These are phyloP conservation scores for Athalia rosae DNA, from an alignment of 2,888 invertebrate species.

Conservation along the genomic window DNA sequence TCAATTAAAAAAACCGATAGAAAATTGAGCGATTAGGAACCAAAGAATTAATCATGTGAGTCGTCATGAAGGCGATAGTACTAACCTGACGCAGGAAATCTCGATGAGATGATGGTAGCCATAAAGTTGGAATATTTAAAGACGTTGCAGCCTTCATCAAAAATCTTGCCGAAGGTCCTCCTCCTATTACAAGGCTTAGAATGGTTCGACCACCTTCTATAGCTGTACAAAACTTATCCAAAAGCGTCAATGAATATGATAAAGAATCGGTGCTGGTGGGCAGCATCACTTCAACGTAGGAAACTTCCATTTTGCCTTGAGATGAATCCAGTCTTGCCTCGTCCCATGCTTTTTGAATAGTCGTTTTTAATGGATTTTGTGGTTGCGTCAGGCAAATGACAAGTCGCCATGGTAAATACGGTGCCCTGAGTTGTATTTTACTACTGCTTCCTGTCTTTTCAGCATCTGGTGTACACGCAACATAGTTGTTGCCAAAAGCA, in stretches of 20 bases:
- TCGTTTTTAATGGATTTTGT: conserved; percentile 62
- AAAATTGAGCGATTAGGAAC: neutral
- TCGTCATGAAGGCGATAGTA: conserved; percentile 4
- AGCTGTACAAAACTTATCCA: conserved; percentile 69
- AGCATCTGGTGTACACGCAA: conserved; percentile 56
- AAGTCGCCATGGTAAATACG: conserved; percentile 64
- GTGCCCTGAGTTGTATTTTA: conserved; percentile 57
- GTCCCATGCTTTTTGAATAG: conserved; percentile 70
- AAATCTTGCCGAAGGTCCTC: conserved; percentile 69
- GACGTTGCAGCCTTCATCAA: conserved; percentile 68
- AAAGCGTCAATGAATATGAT: conserved; percentile 63
- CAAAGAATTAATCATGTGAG: conserved; percentile 9
- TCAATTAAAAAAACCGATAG: neutral
- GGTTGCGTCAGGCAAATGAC: conserved; percentile 68
- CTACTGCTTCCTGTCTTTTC: conserved; percentile 61
- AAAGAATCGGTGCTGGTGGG: conserved; percentile 62
- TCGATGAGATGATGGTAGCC: conserved; percentile 70
- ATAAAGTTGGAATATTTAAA: conserved; percentile 68
- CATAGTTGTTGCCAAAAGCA: conserved; percentile 54
- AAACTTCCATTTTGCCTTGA: conserved; percentile 68
- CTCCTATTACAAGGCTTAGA: conserved; percentile 67
- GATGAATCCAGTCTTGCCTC: conserved; percentile 66
- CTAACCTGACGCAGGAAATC: conserved; percentile 70
- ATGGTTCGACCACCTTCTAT: conserved; percentile 67
- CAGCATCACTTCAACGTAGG: conserved; percentile 66